phyloP scores from a whole-genome alignment of 2,888 invertebrate genomes.

The Dryobota labecula region DNA sequence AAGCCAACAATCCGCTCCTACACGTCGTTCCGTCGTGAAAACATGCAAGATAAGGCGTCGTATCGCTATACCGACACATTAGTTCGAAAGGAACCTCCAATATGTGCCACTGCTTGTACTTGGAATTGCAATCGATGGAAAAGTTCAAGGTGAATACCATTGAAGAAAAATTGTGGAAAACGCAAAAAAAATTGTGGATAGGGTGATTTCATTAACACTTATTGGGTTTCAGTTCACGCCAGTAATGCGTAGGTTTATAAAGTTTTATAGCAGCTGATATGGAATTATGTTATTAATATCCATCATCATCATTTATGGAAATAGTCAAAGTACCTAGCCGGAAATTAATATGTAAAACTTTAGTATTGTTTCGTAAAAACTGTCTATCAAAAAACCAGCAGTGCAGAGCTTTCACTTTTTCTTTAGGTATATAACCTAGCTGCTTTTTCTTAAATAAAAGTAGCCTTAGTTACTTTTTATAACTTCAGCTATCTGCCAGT shows the following conservation, averaged over 20 bases:
- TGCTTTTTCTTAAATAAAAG: too few species aligned
- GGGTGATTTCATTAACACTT: conserved; percentile 56
- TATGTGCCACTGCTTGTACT: conserved; percentile 57
- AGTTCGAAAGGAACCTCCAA: conserved; percentile 55
- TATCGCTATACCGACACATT: conserved; percentile 47
- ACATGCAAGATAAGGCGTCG: conserved; percentile 47
- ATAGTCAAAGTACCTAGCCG: not conserved
- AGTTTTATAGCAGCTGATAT: conserved; percentile 19
- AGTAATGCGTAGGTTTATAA: conserved; percentile 28
- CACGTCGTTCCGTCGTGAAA: conserved; percentile 35
- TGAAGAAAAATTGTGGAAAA: conserved; percentile 58
- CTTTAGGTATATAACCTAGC: too few species aligned
- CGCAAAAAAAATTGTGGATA: conserved; percentile 38
- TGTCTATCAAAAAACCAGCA: not conserved
- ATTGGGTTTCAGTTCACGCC: conserved; percentile 47
- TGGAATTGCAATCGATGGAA: conserved; percentile 70
- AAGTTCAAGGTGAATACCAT: conserved; percentile 69
- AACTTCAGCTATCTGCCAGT: too few species aligned
- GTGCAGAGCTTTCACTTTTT: not conserved
- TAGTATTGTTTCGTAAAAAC: not conserved
- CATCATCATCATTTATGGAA: conserved; percentile 11
- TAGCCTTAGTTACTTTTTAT: too few species aligned
- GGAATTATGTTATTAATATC: conserved; percentile 24
- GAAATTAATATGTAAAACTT: conserved; percentile 31
- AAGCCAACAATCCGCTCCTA: conserved; percentile 21